Conservation (phyloP, 2,113 vertebrate genomes). For the Pterocles gutturalis region DNA sequence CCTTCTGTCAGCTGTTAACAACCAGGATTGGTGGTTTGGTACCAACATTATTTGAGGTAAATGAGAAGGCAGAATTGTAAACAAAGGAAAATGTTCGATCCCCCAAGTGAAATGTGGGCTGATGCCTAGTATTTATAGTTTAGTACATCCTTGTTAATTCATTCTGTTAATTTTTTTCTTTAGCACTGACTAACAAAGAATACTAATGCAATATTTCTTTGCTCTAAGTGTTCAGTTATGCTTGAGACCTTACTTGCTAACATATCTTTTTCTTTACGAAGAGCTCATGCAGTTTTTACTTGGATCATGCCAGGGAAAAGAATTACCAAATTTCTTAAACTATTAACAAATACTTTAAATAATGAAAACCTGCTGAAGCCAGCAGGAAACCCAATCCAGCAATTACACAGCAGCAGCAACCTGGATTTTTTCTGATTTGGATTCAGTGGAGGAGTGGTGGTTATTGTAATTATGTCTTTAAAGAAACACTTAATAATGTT, state of each 20-base stretch:
- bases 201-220: neutral
- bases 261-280: neutral
- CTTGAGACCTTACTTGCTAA: neutral
- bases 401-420: neutral
- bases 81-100: neutral
- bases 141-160: neutral
- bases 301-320: neutral
- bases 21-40: neutral
- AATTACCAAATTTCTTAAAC: neutral
- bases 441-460: neutral
- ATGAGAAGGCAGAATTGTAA: slow-evolving; percentile 37
- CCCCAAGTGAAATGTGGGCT: neutral
- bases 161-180: neutral
- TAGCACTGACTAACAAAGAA: neutral
- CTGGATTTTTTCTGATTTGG: neutral
- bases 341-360: neutral
- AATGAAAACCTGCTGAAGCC: neutral
- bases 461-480: neutral
- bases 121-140: neutral
- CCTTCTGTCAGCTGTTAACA: neutral
- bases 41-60: slow-evolving; percentile 23
- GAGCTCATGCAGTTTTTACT: neutral
- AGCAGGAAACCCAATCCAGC: neutral
- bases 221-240: neutral
- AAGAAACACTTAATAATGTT: neutral